A percentile compares a stretch with the other conserved stretches of the same genome.
These are phyloP conservation scores for Nasonia oneida DNA, from an alignment of 2,888 invertebrate species.

Conservation along the genomic window DNA sequence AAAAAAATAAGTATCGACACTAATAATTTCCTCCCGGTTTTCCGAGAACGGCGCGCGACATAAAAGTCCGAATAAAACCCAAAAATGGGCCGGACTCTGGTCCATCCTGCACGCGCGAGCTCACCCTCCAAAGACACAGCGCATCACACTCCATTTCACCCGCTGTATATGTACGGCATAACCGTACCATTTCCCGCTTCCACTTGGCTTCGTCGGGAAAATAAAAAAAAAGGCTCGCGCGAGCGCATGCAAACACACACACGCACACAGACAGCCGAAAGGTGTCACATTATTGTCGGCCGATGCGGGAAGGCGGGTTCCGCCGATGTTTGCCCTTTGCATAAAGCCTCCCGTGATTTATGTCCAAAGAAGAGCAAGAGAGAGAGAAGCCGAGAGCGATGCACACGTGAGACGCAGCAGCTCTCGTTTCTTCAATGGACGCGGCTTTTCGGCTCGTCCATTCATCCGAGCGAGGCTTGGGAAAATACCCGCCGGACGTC, in stretches of 20 bases:
- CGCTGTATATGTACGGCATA: slow-evolving; percentile 18
- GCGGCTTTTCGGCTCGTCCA: not conserved
- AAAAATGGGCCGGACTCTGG: slow-evolving; percentile 44
- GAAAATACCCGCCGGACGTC: slow-evolving; percentile 35
- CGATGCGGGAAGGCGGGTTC: slow-evolving; percentile 73
- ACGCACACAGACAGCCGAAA: not conserved
- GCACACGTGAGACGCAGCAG: slow-evolving; percentile 24
- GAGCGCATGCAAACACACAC: not conserved
- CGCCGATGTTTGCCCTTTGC: slow-evolving; percentile 74
- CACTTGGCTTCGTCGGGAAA: slow-evolving; percentile 56
- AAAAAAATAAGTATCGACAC: slow-evolving; percentile 48
- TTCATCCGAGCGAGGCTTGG: not conserved
- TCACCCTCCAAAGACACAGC: not conserved
- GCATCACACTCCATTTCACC: slow-evolving; percentile 18
- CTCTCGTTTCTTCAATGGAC: not conserved
- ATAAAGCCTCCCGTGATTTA: slow-evolving; percentile 76
- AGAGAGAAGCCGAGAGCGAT: slow-evolving; percentile 11
- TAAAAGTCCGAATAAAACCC: slow-evolving; percentile 22
- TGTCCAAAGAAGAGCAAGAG: slow-evolving; percentile 63
- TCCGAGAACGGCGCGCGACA: slow-evolving; percentile 39
- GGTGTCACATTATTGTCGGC: slow-evolving; percentile 72
- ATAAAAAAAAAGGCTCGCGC: not conserved
- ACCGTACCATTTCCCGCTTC: slow-evolving; percentile 34
- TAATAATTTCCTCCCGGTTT: slow-evolving; percentile 52
- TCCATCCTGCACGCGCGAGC: slow-evolving; percentile 22